These are phyloP conservation scores for Origma solitaria DNA, from an alignment of 2,113 vertebrate species.

Conservation along the genomic window DNA sequence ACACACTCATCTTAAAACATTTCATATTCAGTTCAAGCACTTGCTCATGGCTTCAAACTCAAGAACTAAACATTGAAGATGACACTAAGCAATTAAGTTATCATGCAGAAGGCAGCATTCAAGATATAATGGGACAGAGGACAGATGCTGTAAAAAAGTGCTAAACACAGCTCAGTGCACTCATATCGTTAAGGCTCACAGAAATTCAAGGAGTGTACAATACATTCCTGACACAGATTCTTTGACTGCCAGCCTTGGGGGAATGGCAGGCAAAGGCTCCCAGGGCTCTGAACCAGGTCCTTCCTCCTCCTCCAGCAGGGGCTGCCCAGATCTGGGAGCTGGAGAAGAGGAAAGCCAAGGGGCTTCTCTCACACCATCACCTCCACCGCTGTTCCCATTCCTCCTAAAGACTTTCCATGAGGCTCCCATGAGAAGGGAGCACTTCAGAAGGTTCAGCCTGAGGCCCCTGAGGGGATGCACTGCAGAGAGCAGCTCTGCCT, in stretches of 20 bases:
- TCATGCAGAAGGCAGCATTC: background rate
- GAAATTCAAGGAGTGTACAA: background rate
- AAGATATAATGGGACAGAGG: background rate
- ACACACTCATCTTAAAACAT: background rate
- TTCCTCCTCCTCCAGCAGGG: background rate
- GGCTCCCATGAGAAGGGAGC: rapidly evolving
- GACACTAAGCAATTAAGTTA: background rate
- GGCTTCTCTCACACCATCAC: background rate
- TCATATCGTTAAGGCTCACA: background rate
- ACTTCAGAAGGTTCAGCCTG: background rate
- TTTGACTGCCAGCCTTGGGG: background rate
- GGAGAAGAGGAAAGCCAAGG: background rate
- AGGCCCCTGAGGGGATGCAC: background rate
- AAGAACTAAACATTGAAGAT: background rate
- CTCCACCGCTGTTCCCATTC: background rate
- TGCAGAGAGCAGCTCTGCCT: background rate
- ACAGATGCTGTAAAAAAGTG: background rate
- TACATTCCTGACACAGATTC: background rate
- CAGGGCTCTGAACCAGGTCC: background rate
- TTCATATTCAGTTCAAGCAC: background rate
- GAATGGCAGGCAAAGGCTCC: background rate
- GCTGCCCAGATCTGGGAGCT: background rate
- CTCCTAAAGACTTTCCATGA: background rate
- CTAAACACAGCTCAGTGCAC: background rate
- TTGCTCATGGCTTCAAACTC: background rate